Base-by-base conservation (phyloP, 2,797 vertebrate species). In the Gymnoscopelus microlampas region DNA sequence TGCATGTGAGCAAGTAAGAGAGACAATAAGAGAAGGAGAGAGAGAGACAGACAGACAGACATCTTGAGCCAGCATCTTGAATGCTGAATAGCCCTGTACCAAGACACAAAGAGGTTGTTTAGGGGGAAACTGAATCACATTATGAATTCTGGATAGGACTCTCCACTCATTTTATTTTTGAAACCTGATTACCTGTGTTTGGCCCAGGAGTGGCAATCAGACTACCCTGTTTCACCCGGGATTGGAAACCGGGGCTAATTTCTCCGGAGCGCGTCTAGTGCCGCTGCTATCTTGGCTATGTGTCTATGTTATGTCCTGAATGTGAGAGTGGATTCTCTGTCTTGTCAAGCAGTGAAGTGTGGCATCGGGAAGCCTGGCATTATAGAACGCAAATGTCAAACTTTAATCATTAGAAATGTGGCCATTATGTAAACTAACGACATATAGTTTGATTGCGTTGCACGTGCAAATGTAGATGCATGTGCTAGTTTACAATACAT, bases 271-370 rank as follows among this genome's bases (percentile, higher is more conserved):
- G 26, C 3, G 47, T 61, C 63, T 49, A 60, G 51, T 64, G 49
- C 50, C 47, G 26, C 5, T 19, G 63, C 32, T 44, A 60, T 60
- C 58, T 60, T 3, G n/a, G 58, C 72, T 75, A 80, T 79, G 73
- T 62, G 58, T 29, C 66, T 47, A 59, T 62, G 71, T 56, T 69
- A 82, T 72, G 74, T 70, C 53, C 72, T 77, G 63, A 81, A 75
- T 79, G 79, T 62, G 61, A 60, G 44, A 5, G 55, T 66, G 61
- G 51, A 54, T 74, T 72, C 71, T 60, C 44, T 64, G 53, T 55
- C 53, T n/a, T 24, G 50, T 49, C 59, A 53, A 14, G 66, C 8
- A 26, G n/a, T 53, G 51, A 39, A 47, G 67, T 70, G 47, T 53
- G 63, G 48, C 73, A 23, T 60, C 67, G 77, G 66, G 70, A 24